Conservation (phyloP, 2,888 invertebrate species). For the Eupelmus urozonus region DNA sequence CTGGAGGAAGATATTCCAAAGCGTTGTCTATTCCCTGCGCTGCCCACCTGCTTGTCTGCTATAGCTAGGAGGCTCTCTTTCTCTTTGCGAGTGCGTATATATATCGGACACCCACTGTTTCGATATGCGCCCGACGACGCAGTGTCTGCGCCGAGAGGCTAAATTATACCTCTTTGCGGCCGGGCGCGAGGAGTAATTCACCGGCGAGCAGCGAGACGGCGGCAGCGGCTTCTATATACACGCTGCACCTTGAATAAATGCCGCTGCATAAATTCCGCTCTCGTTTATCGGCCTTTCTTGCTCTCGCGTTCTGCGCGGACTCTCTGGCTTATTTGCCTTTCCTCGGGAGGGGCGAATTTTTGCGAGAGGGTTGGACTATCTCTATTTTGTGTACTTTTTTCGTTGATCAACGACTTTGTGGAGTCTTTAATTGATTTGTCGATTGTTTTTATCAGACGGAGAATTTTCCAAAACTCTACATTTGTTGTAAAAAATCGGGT, state of each 20-base stretch:
- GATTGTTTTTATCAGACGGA: too few relatives aligned
- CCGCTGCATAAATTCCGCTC: conserved; percentile 41
- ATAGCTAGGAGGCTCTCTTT: too few relatives aligned
- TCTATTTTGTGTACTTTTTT: too few relatives aligned
- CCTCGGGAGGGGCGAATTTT: neutral
- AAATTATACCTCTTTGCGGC: conserved; percentile 21
- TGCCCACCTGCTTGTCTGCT: conserved; percentile 27
- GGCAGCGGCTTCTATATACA: neutral
- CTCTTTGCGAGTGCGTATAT: neutral
- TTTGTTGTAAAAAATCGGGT: too few relatives aligned
- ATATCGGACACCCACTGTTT: conserved; percentile 5
- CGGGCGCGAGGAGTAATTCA: conserved; percentile 19
- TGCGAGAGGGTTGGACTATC: too few relatives aligned
- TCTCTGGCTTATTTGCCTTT: conserved; percentile 52
- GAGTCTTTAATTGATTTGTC: too few relatives aligned
- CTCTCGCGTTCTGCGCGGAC: conserved; percentile 3
- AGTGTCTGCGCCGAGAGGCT: conserved; percentile 6
- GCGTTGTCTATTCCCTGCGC: neutral
- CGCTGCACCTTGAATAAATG: conserved; percentile 38
- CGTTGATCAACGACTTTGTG: too few relatives aligned
- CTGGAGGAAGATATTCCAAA: too few relatives aligned
- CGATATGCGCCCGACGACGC: conserved; percentile 10
- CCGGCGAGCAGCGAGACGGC: conserved; percentile 6
- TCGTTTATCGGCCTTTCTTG: conserved; percentile 10
- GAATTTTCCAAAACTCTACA: too few relatives aligned